Base-by-base conservation (phyloP, 2,797 vertebrate genomes). In the Helicolenus hilgendorfi region DNA sequence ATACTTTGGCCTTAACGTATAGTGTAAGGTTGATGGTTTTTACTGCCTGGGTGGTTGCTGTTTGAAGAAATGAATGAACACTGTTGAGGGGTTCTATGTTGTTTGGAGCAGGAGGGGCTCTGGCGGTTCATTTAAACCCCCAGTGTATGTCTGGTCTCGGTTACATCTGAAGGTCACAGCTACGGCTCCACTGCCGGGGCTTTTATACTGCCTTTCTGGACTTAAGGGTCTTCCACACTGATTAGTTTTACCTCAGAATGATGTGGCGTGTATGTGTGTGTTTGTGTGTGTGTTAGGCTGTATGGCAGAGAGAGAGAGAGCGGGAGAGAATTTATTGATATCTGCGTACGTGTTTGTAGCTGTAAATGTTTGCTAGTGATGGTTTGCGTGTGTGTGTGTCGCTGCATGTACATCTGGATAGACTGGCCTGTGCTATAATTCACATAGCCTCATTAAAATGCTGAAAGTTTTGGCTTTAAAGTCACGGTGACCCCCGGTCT, bases 371-470 rank as follows among this genome's bases (percentile, higher is more conserved):
- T 80, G 45, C 22, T 11, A 5, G 18, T 55, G 58, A 5, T 4
- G 36, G n/a, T 72, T 20, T 45, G 33, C 9, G 11, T 71, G 18
- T 63, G n/a, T 15, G 74, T 38, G 85, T 53, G 49, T 55, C 20
- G 35, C 36, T 84, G 81, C 72, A 55, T 77, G 83, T 89, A 84
- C 84, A 79, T 91, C 77, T 89, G 77, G 78, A 91, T 87, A 13
- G 27, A 59, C 73, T 68, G 58, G 62, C 24, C 45, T 33, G 41
- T 72, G 84, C 83, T 87, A 86, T 94, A 95, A 95, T 93, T 96
- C 92, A 83, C 84, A 92, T 88, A 76, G 83, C 76, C 86, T 97
- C 94, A 96, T 98, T 97, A 96, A 96, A 97, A 97, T 95, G 90
- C 92, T 87, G 20, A 94, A 96, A 96, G 92, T 95, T 89, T 77